phyloP scores from a whole-genome alignment of 2,113 vertebrate genomes.

The Todiramphus saurophagus region DNA sequence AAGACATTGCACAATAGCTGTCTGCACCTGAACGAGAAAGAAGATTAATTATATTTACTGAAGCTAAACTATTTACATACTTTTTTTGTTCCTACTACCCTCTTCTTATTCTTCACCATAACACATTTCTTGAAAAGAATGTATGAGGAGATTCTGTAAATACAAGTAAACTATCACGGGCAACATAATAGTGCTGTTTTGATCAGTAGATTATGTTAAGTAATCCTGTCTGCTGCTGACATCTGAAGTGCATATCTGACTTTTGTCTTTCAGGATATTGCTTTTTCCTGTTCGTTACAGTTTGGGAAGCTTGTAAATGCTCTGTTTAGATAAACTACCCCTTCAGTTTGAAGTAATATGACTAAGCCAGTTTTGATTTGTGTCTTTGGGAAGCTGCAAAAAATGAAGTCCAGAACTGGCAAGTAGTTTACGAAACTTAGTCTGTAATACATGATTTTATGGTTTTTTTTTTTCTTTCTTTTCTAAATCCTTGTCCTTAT shows the following conservation, averaged over 20 bases:
- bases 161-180: background rate
- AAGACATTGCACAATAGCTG: background rate
- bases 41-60: background rate
- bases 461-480: accelerated
- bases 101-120: background rate
- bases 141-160: background rate
- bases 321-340: background rate
- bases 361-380: background rate
- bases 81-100: background rate
- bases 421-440: background rate
- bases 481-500: background rate
- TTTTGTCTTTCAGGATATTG: background rate
- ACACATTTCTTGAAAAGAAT: background rate
- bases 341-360: background rate
- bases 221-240: background rate
- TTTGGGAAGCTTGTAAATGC: background rate
- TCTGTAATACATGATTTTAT: background rate
- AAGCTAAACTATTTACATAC: background rate
- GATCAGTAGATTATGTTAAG: background rate
- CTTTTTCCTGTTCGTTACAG: background rate
- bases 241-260: background rate
- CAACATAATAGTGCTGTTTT: background rate
- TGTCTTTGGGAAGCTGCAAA: background rate
- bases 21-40: background rate
- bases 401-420: background rate